These are phyloP conservation scores for Actenoides hombroni DNA, from an alignment of 2,113 vertebrate species.

Conservation along the genomic window DNA sequence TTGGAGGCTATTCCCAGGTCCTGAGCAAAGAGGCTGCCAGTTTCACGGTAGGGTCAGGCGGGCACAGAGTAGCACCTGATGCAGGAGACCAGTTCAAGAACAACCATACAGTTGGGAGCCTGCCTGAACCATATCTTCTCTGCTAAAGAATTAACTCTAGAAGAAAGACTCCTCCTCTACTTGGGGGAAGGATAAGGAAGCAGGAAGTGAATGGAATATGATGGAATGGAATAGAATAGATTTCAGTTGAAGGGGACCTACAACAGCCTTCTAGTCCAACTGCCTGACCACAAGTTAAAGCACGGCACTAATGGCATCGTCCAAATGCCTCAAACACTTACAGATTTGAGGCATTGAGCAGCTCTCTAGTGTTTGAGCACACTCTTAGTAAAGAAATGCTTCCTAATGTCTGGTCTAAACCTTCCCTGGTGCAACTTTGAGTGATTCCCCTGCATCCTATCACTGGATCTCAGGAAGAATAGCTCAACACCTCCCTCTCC, in stretches of 20 bases:
- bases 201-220: neutral
- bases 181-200: neutral
- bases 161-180: neutral
- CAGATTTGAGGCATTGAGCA: neutral
- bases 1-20: neutral
- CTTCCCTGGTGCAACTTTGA: neutral
- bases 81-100: neutral
- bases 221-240: neutral
- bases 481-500: neutral
- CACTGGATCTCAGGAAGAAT: neutral
- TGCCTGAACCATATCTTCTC: neutral
- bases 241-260: neutral
- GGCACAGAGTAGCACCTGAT: neutral
- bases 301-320: neutral
- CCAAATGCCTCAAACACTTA: neutral
- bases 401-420: neutral
- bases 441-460: rapidly evolving
- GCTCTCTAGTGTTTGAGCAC: neutral
- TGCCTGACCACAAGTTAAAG: neutral
- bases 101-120: rapidly evolving
- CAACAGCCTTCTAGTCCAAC: neutral
- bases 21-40: neutral
- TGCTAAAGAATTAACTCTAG: neutral
- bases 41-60: neutral
- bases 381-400: neutral